These are phyloP conservation scores for Drosophila persimilis DNA, from an alignment of 1,140 invertebrate genomes.

Conservation along the genomic window DNA sequence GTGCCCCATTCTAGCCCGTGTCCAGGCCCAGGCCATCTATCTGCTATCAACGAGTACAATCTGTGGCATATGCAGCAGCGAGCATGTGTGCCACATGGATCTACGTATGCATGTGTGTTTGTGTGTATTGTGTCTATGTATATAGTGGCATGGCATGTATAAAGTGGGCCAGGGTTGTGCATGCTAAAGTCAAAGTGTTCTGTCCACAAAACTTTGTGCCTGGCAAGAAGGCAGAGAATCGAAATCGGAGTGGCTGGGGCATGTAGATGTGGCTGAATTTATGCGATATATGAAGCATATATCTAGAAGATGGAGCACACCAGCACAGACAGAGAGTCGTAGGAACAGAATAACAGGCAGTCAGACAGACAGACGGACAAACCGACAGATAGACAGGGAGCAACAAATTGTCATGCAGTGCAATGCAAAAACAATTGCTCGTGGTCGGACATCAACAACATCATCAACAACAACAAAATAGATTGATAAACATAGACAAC, in stretches of 20 bases:
- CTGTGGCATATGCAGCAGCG: conserved; percentile 50
- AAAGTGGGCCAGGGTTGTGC: conserved; percentile 44
- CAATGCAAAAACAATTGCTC: conserved; percentile 59
- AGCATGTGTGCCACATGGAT: conserved; percentile 18
- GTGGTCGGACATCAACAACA: conserved; percentile 49
- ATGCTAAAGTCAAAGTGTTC: conserved; percentile 49
- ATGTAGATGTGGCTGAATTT: conserved; percentile 35
- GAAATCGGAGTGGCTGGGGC: conserved; percentile 16
- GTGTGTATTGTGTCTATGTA: not conserved
- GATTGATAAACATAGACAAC: conserved; percentile 71
- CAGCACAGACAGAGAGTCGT: conserved; percentile 13
- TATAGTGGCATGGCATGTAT: not conserved
- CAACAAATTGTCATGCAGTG: conserved; percentile 61
- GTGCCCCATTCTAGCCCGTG: no score
- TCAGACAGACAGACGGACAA: conserved; percentile 11
- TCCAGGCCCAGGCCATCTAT: conserved; percentile 43
- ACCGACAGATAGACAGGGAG: conserved; percentile 29
- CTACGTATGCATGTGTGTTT: conserved; percentile 6
- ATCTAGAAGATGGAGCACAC: conserved; percentile 49
- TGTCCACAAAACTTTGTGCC: conserved; percentile 53
- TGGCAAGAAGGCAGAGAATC: conserved; percentile 27
- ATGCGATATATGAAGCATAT: conserved; percentile 29
- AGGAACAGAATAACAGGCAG: not conserved
- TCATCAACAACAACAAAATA: conserved; percentile 52
- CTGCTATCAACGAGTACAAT: conserved; percentile 40